Base-by-base conservation (phyloP, 2,797 vertebrate species). In the Propithecus deckenii region DNA sequence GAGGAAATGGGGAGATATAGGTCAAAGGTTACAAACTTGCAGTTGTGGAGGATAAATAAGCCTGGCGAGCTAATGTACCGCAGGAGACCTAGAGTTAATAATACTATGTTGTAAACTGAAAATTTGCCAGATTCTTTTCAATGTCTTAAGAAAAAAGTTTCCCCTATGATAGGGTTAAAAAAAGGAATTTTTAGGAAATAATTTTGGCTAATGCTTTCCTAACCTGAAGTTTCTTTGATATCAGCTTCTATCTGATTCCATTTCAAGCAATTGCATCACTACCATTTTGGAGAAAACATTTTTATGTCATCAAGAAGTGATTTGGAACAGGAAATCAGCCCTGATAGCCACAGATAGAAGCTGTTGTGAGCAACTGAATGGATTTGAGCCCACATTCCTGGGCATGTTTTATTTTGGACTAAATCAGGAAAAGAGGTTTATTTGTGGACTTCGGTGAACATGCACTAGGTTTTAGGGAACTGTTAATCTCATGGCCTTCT, bases 401-500 rank as follows among this genome's bases (percentile, higher is more conserved):
- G 52, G 41, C 61, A 20, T 18, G 41, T 78, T 97, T 86, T 96
- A 63, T 83, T 35, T 55, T 86, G 71, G n/a, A 67, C 81, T 92
- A 88, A 94, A 88, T 92, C 65, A 89, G 22, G 14, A 93, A 95
- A 89, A 94, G 76, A 76, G 78, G 59, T n/a, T 94, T 96, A 94
- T 95, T 91, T 90, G 59, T 52, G 15, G 85, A 23, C 80, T 79
- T 96, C 30, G 94, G n/a, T 93, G 25, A 59, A 38, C 13, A 46
- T 46, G 38, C 12, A 3, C 32, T 46, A 41, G 28, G 38, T 75
- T 94, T 96, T 98, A 98, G 91, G 96, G 98, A 98, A 98, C 48
- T 97, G 98, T 97, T 98, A 97, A 98, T 96, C 84, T 98, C 94
- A 90, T n/a, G 81, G 91, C 38, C 94, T 96, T 94, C 81, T 96